Evolutionary conservation across 2,888 invertebrate genomes (phyloP).

Genomic region (Eupithecia insigniata): DNA sequence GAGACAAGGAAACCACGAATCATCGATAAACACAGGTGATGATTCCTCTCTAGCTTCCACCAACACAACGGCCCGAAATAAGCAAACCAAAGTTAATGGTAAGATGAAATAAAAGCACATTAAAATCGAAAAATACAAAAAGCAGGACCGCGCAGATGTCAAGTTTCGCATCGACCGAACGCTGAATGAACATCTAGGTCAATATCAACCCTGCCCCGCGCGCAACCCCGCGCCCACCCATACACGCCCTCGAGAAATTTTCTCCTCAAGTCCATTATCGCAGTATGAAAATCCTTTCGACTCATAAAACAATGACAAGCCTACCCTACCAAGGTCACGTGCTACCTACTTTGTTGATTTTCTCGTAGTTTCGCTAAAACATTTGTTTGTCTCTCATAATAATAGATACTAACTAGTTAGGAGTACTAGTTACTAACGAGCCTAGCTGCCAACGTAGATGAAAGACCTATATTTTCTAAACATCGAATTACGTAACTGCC

Average conservation of each 20-base stretch:
- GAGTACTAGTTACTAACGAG: constrained; percentile 15
- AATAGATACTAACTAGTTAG: constrained; percentile 21
- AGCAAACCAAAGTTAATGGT: constrained; percentile 60
- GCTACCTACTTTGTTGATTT: constrained; percentile 23
- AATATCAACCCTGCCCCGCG: constrained; percentile 78
- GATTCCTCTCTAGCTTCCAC: not conserved
- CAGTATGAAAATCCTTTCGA: constrained; percentile 65
- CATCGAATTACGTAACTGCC: constrained; percentile 40
- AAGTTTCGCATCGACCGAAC: constrained; percentile 84
- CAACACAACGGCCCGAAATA: constrained; percentile 22
- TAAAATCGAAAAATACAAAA: constrained; percentile 76
- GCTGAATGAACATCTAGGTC: constrained; percentile 84
- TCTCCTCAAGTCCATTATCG: constrained; percentile 65
- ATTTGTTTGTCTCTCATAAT: constrained; percentile 29
- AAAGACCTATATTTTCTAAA: constrained; percentile 11
- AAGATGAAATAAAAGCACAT: constrained; percentile 64
- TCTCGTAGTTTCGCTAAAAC: constrained; percentile 27
- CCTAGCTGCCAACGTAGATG: not conserved
- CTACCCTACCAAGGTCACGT: constrained; percentile 30
- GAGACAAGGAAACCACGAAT: not conserved
- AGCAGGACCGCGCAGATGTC: constrained; percentile 83
- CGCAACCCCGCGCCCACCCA: constrained; percentile 58
- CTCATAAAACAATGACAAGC: constrained; percentile 44
- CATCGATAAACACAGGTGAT: not conserved
- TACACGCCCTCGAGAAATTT: constrained; percentile 64